Evolutionary conservation across 2,888 invertebrate genomes (phyloP), one percentile per base, ranked within the genome.

Genomic region (Cheilosia pagana): DNA sequence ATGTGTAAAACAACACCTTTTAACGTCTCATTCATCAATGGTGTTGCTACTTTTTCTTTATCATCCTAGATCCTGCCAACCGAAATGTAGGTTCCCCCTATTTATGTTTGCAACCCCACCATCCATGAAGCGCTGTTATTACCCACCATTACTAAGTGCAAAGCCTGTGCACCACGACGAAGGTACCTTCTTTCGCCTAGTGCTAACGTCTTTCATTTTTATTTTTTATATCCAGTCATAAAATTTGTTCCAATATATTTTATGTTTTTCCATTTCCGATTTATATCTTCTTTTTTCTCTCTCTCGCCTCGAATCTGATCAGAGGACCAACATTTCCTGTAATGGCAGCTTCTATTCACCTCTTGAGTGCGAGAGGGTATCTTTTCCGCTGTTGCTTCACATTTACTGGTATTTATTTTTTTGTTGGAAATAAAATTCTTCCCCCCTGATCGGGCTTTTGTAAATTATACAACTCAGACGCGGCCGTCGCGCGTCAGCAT

Each of bases 211-310:
- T 77, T 72, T 77, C 76, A 60, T 68, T 79, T 81, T 65, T 75
- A 68, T 76, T 79, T 67, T 72, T 65, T 71, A 60, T 62, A 72
- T 55, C 53, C 62, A 77, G 43, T 77, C 82, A 82, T 82, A 77
- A 82, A 82, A 82, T 82, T 82, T 82, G 77, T 82, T 82, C 67
- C 82, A 82, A 82, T 82, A 82, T 67, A 82, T 82, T 82, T 82
- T 82, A 82, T 82, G 77, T 62, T 82, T 81, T 82, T 82, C 72
- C 77, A 82, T 82, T 82, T 82, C 77, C 82, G 77, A 82, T 82
- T 82, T 77, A 82, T 77, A 55, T 62, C 31, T 52, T 21, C n/a
- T 31, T 59, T 28, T 31, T 28, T 43, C 43, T 60, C 41, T 63
- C 50, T 55, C 62, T 31, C 48, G 31, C 43, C 65, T 21, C 23